Evolutionary conservation across 2,797 vertebrate species (phyloP), one percentile per base, ranked within the genome.

Genomic region (Poeciliopsis presidionis): DNA sequence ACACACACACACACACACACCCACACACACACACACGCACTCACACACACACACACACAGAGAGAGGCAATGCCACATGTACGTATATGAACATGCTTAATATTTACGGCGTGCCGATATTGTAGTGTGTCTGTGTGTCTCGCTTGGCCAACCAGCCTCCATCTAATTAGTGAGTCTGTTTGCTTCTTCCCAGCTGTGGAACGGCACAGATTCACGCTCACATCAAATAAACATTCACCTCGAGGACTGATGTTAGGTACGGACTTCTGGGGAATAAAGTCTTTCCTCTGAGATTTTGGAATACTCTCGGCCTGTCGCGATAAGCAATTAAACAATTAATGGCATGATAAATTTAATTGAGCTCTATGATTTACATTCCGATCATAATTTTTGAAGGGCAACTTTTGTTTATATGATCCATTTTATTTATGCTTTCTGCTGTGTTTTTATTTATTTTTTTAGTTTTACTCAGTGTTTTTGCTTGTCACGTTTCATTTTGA

Each of bases 141-240:
- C 73, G 87, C 91, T 85, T 86, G 82, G 85, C 73, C 85, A 46
- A 61, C 69, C 84, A 75, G 72, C 57, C n/a, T 86, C 36, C 49
- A 75, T 79, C 51, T 94, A 90, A 93, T 94, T 90, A 92, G 81
- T 36, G 14, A 71, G 36, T 72, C 78, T 78, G 73, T 87, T 89
- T 83, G 67, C 46, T 53, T 76, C 76, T 57, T 75, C 75, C 84
- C 79, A 81, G 87, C 86, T 87, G 81, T 41, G 74, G 65, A 79
- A 41, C 73, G 72, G 57, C 76, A 65, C 43, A 78, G 83, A 39
- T 33, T 67, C 22, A 83, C 69, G 30, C 53, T 18, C 30, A 51
- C 83, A 88, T 80, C 78, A 78, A 45, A 28, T 22, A 45, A 69
- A 69, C 25, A 45, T 45, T 25, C 11, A 70, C 39, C 25, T 70